Evolutionary conservation across 2,888 invertebrate species (phyloP), one percentile per base, ranked within the genome.

Genomic region (Antheraea assamensis): DNA sequence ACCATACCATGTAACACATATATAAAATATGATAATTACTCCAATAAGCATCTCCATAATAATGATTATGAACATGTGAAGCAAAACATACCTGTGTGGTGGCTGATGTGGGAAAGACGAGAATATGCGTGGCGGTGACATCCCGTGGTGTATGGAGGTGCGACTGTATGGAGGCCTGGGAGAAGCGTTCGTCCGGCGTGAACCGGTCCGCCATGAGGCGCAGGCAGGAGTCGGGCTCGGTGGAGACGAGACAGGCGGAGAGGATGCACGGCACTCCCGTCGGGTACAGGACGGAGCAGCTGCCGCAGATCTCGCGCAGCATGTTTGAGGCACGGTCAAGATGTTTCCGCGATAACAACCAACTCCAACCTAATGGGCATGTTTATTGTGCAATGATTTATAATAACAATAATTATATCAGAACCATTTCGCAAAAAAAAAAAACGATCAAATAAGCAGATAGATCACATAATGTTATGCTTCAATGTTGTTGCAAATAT

Each of bases 21-120:
- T n/a, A n/a, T n/a, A n/a, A n/a, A n/a, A n/a, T n/a, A n/a, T n/a
- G n/a, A n/a, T n/a, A n/a, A n/a, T n/a, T n/a, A n/a, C n/a, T n/a
- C n/a, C n/a, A n/a, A 35, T 35, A 35, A 3, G 35, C 3, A 35
- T 3, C 7, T 35, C 3, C 35, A 35, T 7, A 35, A 10, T 35
- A 35, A 8, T 4, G 5, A 49, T 15, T 49, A 49, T 49, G 49
- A 5, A 15, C 13, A 15, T 15, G 4, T 47, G 47, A 47, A 24
- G 7, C 3, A 27, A 15, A 27, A 10, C 70, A 31, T 74, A 97
- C 97, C 96, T 98, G 98, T 75, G 98, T 98, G 74, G 98, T 98
- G 68, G 99, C 98, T 76, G 98, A 99, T 64, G 99, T 99, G 72
- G 99, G 99, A 94, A 99, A 99, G 81, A 99, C 99, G 81, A 99